Percentiles rank a stretch among this genome's conserved stretches.
phyloP scores from a whole-genome alignment of 2,113 vertebrate species.

The Pseudorhombus dupliciocellatus region DNA sequence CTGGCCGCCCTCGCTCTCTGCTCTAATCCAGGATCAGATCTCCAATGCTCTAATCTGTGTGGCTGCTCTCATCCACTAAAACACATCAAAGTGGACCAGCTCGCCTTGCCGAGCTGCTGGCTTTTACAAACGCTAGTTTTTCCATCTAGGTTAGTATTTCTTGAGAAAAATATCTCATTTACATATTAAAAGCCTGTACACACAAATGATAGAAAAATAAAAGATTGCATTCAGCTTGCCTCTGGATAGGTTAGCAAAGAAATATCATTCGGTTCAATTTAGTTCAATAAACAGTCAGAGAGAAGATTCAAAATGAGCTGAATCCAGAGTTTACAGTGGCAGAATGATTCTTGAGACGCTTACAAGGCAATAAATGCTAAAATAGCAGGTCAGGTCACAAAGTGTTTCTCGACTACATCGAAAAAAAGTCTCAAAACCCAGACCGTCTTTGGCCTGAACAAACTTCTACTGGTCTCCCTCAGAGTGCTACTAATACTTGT shows the following conservation, averaged over 20 bases:
- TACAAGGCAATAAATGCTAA: slow-evolving; percentile 36
- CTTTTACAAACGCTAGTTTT: slow-evolving; percentile 43
- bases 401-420: not conserved
- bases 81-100: slow-evolving; percentile 4
- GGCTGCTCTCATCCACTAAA: slow-evolving; percentile 2
- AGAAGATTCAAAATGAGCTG: slow-evolving; percentile 50
- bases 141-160: slow-evolving; percentile 46
- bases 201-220: slow-evolving; percentile 75
- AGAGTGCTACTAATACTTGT: slow-evolving; percentile 22
- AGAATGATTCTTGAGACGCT: slow-evolving; percentile 19
- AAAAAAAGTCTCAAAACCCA: slow-evolving; percentile 21
- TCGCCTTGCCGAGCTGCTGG: not conserved
- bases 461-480: slow-evolving; percentile 3
- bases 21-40: slow-evolving; percentile 13
- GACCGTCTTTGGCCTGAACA: slow-evolving; percentile 32
- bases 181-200: slow-evolving; percentile 66
- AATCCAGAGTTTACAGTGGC: slow-evolving; percentile 18
- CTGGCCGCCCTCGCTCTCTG: not conserved
- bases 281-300: slow-evolving; percentile 32
- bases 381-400: slow-evolving; percentile 26
- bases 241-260: slow-evolving; percentile 40
- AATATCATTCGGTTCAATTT: slow-evolving; percentile 20
- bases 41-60: slow-evolving; percentile 48
- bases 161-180: slow-evolving; percentile 60
- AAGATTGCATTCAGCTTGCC: slow-evolving; percentile 49